Evolutionary conservation across 1,140 invertebrate species (phyloP).

Genomic region (Tetramorium parvispinum): DNA sequence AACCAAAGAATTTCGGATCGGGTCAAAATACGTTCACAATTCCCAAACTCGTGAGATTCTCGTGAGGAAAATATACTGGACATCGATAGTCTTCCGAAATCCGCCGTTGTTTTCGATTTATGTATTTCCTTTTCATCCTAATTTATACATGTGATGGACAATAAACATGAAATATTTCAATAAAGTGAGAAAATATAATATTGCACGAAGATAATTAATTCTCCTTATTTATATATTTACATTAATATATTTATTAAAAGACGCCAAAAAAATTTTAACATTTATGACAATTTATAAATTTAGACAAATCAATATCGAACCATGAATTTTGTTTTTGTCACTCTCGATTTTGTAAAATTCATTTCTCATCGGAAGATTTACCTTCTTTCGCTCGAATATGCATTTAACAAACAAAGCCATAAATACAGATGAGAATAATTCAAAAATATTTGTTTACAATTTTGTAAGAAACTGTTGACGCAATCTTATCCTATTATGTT

Average conservation of each 20-base stretch:
- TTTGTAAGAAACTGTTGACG: neutral
- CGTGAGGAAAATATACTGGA: neutral
- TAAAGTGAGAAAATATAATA: neutral
- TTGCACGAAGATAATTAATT: neutral
- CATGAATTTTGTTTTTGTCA: neutral
- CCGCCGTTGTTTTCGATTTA: neutral
- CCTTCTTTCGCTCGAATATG: neutral
- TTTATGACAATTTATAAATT: too few species aligned
- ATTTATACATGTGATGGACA: neutral
- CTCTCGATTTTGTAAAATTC: neutral
- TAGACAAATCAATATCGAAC: neutral
- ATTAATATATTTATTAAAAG: neutral
- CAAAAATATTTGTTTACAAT: neutral
- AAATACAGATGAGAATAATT: neutral
- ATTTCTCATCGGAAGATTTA: neutral
- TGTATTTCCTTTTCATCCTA: neutral
- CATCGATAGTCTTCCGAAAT: slow-evolving; percentile 22
- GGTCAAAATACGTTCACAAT: slow-evolving; percentile 48
- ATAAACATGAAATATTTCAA: neutral
- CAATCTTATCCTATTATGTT: neutral
- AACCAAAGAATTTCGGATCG: slow-evolving; percentile 47
- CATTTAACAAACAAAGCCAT: neutral
- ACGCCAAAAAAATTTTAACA: neutral
- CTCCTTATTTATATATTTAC: neutral
- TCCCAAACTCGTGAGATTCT: neutral